Base-by-base conservation (phyloP, 2,113 vertebrate genomes). In the Brachyhypopomus occidentalis region DNA sequence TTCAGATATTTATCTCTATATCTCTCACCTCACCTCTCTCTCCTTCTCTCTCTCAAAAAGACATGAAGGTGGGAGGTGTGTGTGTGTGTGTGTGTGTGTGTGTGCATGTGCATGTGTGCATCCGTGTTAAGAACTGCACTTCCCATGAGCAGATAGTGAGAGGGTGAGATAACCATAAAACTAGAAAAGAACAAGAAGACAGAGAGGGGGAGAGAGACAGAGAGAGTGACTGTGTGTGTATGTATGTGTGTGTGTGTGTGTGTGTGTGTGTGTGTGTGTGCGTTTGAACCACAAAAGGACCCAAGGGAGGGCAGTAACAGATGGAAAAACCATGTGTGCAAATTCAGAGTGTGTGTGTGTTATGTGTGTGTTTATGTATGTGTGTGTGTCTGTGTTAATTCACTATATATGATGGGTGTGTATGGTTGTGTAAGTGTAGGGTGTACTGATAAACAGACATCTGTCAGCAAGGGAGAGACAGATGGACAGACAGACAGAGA, bases 371-470 rank as follows among this genome's bases (percentile, higher is more conserved):
- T 16, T 22, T 58, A 63, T 63, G 66, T 22, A 30, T 23, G 66
- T 58, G 56, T 77, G 67, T 71, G 67, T 30, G 73, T 70, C 36
- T 7, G 30, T 72, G 77, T 71, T 23, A 3, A 34, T 38, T 83
- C 45, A 52, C 45, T 12, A 84, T 75, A 84, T 87, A 85, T 22
- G 19, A 7, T 76, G 83, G 84, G 85, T 82, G 82, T 85, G 84
- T 78, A 77, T 82, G 71, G 45, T 16, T 55, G n/a, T 58, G 19
- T 41, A 52, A 14, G 9, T 9, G 8, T 48, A 48, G 45, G 9
- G 0, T 52, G 2, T 12, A 3, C 41, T 52, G 45, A 14, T 88
- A 89, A 89, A 90, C 90, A 90, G 91, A 91, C 91, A 91, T 93
- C 91, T 92, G 92, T 23, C 22, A 56, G 71, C 52, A 86, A 25